Evolutionary conservation across 1,140 invertebrate genomes (phyloP), one percentile per base, ranked within the genome.

Genomic region (Tetragonula clypearis): DNA sequence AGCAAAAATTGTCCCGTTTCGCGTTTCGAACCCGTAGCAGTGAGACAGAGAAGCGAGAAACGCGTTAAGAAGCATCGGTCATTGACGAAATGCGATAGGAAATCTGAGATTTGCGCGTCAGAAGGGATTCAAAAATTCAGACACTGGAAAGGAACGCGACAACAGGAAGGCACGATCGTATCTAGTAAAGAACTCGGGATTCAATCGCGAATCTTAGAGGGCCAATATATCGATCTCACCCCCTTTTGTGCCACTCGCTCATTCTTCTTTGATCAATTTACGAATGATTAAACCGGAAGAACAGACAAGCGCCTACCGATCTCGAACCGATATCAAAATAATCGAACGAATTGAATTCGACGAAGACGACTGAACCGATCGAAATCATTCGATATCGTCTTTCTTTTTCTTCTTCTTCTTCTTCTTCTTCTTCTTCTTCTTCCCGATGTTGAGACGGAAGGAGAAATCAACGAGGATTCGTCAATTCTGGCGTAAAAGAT

Each of bases 271-370:
- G 53, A 74, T 55, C 72, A 30, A 53, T 41, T 60, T 30, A 41
- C 68, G 17, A 49, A 19, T 35, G 65, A 78, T 60, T 60, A 69
- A 84, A 81, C 79, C 78, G 83, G 83, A 85, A 80, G 77, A 6
- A 65, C n/a, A 26, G 21, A 72, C 55, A 35, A 9, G 26, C 14
- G 41, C 15, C 26, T 23, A 0, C 26, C 58, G 35, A 56, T 53
- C 19, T 66, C 6, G 14, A 19, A 8, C 30, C 60, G 55, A 21
- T 35, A n/a, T 35, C 68, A 23, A 73, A 73, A 49, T n/a, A 66
- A 41, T 55, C 14, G 68, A 35, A 62, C 49, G 41, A 11, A 19
- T 56, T 23, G 68, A 55, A 84, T 73, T 15, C n/a, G 65, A 66
- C 11, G n/a, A 58, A 30, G 8, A 62, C 60, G 41, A 53, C 17